These are phyloP conservation scores for Cyphomyrus plagiostoma DNA, from an alignment of 2,113 vertebrate genomes.

Conservation along the genomic window DNA sequence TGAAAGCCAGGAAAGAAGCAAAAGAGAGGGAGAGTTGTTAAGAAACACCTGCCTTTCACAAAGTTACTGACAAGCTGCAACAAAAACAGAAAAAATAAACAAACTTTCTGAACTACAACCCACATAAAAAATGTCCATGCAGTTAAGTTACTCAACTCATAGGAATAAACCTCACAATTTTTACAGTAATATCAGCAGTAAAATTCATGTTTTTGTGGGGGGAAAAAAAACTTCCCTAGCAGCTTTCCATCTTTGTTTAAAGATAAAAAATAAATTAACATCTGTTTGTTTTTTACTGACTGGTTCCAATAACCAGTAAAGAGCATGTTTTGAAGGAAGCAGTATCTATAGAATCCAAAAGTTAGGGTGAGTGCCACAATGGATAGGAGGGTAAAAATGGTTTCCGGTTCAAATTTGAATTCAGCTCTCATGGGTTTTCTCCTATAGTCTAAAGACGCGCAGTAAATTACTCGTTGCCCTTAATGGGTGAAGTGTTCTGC, in stretches of 20 bases:
- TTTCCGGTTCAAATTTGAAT: neutral
- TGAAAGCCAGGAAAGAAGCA: conserved; percentile 55
- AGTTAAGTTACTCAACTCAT: neutral
- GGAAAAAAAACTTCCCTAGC: neutral
- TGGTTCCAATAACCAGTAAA: neutral
- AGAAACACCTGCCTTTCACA: neutral
- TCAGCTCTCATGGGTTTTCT: neutral
- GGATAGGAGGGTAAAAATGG: neutral
- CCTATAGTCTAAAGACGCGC: neutral
- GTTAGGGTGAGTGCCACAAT: neutral
- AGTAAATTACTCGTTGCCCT: neutral
- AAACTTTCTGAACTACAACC: neutral
- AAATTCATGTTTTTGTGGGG: neutral
- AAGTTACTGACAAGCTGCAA: conserved; percentile 44
- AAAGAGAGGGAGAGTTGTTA: conserved; percentile 38
- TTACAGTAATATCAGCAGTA: neutral
- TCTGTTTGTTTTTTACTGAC: neutral
- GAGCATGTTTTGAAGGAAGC: neutral
- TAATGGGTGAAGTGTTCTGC: neutral
- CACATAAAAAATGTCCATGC: neutral
- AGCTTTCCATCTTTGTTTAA: neutral
- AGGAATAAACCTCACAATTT: neutral
- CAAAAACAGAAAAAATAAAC: conserved; percentile 42
- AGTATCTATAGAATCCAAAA: neutral
- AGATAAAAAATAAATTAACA: neutral